Evolutionary conservation across 2,888 invertebrate genomes (phyloP).

Genomic region (Himalopsyche tibetana): DNA sequence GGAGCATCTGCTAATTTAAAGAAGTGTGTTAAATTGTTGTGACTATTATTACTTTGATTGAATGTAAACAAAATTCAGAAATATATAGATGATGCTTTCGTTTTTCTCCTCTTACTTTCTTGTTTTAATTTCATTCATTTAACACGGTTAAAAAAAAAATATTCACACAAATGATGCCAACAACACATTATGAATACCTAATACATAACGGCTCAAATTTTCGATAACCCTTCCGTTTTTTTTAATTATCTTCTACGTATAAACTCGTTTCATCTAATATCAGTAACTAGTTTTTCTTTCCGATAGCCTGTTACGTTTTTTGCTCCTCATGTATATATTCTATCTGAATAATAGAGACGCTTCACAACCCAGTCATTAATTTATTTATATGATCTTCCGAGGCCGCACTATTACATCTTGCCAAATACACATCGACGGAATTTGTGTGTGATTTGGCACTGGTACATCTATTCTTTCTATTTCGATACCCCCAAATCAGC

Average conservation of each 20-base stretch:
- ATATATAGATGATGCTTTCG: too few relatives aligned
- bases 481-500: too few relatives aligned
- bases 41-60: too few relatives aligned
- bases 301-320: background rate
- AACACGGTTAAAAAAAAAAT: too few relatives aligned
- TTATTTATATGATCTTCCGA: constrained; percentile 40
- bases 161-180: too few relatives aligned
- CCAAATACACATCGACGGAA: constrained; percentile 20
- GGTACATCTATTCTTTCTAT: background rate
- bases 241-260: background rate
- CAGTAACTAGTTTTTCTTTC: constrained; percentile 8
- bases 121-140: too few relatives aligned
- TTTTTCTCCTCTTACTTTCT: too few relatives aligned
- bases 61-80: too few relatives aligned
- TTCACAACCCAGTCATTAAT: constrained; percentile 15
- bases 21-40: too few relatives aligned
- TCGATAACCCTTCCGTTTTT: background rate
- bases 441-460: background rate
- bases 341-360: background rate
- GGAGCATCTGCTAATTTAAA: too few relatives aligned
- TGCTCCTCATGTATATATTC: background rate
- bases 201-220: too few relatives aligned
- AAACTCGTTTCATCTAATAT: background rate
- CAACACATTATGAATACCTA: too few relatives aligned
- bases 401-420: constrained; percentile 28